These are phyloP conservation scores for Leptinotarsa tumamoca DNA, from an alignment of 2,888 invertebrate genomes.

Conservation along the genomic window DNA sequence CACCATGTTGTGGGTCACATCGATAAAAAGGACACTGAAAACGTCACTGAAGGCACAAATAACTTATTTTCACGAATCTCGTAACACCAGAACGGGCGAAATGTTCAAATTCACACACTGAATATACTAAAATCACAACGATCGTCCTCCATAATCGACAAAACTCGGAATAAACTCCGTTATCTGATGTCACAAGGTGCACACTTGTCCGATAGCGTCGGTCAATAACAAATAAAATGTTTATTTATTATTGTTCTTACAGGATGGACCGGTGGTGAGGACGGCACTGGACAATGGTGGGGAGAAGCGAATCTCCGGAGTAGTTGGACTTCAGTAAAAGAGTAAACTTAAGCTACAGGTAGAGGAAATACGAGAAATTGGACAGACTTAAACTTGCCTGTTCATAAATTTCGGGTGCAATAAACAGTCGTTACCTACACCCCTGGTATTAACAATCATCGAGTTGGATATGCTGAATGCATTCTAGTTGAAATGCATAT, in stretches of 20 bases:
- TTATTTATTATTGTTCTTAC: conserved; percentile 33
- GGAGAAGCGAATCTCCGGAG: background rate
- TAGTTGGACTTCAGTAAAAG: background rate
- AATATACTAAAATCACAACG: background rate
- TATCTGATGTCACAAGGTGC: conserved; percentile 46
- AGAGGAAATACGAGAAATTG: background rate
- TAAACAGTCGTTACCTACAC: background rate
- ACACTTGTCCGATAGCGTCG: conserved; percentile 36
- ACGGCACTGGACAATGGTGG: background rate
- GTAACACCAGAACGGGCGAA: background rate
- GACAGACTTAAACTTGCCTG: background rate
- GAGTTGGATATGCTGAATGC: background rate
- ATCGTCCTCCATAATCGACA: conserved; percentile 30
- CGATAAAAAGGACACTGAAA: background rate
- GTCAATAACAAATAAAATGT: conserved; percentile 41
- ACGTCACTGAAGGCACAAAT: background rate
- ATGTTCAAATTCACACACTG: background rate
- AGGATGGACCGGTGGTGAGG: background rate
- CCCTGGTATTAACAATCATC: background rate
- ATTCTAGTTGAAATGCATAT: background rate
- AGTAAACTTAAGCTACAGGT: background rate
- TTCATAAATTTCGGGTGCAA: background rate
- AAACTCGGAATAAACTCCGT: conserved; percentile 40
- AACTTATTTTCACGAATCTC: background rate
- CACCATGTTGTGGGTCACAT: conserved; percentile 39